These are phyloP conservation scores for Rallus limicola DNA, from an alignment of 2,113 vertebrate genomes.

Conservation along the genomic window DNA sequence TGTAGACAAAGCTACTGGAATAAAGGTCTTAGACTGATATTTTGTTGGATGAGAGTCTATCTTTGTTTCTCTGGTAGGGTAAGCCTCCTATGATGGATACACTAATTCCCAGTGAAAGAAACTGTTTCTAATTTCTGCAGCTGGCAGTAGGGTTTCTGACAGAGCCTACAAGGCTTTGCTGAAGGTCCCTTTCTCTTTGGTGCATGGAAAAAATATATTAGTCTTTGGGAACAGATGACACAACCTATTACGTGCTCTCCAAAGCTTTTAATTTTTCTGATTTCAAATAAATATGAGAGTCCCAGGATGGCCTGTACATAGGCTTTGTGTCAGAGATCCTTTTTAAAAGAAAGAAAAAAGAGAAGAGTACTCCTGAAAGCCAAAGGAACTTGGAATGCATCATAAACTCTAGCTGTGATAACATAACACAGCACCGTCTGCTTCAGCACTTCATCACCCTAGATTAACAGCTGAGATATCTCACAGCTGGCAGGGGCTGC, in stretches of 20 bases:
- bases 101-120: neutral
- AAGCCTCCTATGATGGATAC: neutral
- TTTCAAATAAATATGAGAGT: neutral
- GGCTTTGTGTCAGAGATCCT: neutral
- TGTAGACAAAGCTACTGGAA: slow-evolving; percentile 20
- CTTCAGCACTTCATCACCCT: neutral
- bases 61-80: neutral
- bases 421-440: neutral
- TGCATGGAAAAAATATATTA: neutral
- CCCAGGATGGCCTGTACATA: neutral
- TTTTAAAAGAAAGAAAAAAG: neutral
- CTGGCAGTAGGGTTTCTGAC: neutral
- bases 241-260: neutral
- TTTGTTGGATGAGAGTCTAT: neutral
- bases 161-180: neutral
- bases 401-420: neutral
- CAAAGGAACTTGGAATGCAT: neutral
- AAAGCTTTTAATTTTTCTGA: neutral
- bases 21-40: slow-evolving; percentile 25
- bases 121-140: neutral
- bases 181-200: neutral
- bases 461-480: neutral
- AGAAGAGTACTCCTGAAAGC: neutral
- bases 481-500: neutral
- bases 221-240: neutral